Base-by-base conservation (phyloP, 2,113 vertebrate genomes). In the Pachyramphus minor region DNA sequence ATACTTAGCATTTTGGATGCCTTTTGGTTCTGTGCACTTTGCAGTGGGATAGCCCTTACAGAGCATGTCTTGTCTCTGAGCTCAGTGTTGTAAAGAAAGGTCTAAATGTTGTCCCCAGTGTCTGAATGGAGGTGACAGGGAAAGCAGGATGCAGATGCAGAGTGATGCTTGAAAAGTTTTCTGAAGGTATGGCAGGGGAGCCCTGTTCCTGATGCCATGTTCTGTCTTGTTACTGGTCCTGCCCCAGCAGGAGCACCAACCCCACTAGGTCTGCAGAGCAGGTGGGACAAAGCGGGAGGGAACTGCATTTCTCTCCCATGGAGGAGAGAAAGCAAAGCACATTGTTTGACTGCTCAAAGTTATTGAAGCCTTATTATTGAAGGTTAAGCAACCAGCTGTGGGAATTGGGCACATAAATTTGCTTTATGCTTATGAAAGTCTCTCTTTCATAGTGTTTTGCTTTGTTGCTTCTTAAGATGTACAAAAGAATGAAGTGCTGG, bases 361-460 rank as follows among this genome's bases (percentile, higher is more conserved):
- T 85, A 82, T 24, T 88, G 86, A 81, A 72, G 49, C 50, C 56
- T 88, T 17, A 13, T 63, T 63, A 30, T 42, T 64, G 72, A 87
- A 91, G 77, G 66, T 92, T 94, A 89, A 64, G 79, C 88, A 94
- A 90, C 55, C 56, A 68, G 28, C 64, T 28, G 63, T 93, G 90
- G 79, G 90, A 97, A 75, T 58, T 81, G 60, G 79, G 33, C 52
- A 67, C 56, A 59, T 41, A 64, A 86, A 90, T 94, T 88, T 67
- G 22, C 60, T 90, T 93, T 84, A 56, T 87, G 66, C 56, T 85
- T 44, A 31, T 81, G 60, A 64, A 93, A 93, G 41, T 84, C 41
- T 79, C 15, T 91, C n/a, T 87, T 66, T 75, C 47, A 49, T 33
- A 76, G 78, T 47, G 28, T 73, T 87, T 72, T 72, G 14, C 35